phyloP scores from a whole-genome alignment of 2,797 vertebrate genomes.

The Pipistrellus nathusii region DNA sequence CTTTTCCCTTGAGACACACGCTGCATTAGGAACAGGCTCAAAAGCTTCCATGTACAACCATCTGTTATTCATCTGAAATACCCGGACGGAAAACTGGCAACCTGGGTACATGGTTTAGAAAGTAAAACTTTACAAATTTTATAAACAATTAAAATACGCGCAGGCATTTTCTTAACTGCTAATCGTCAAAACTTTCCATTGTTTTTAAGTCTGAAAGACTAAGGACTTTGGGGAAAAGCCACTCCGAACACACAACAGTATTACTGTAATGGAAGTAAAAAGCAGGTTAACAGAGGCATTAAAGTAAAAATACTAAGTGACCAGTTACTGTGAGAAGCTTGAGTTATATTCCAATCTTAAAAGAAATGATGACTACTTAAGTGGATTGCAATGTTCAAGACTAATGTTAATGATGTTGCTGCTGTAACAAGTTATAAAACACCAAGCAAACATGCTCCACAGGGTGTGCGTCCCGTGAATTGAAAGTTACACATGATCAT shows the following conservation, averaged over 20 bases:
- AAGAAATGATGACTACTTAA: not conserved
- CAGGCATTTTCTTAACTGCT: conserved; percentile 42
- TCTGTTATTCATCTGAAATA: conserved; percentile 36
- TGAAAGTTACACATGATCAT: not conserved
- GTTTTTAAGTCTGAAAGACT: not conserved
- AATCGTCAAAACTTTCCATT: conserved; percentile 39
- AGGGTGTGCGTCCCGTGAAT: not conserved
- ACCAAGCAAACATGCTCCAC: not conserved
- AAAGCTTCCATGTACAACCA: not conserved
- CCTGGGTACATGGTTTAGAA: not conserved
- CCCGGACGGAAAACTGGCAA: not conserved
- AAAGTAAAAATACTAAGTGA: not conserved
- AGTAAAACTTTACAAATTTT: not conserved
- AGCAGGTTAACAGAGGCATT: not conserved
- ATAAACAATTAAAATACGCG: conserved; percentile 47
- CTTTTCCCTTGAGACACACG: conserved; percentile 40
- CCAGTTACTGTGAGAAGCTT: conserved; percentile 18
- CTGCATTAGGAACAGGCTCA: conserved; percentile 3
- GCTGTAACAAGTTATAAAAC: not conserved
- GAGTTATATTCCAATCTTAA: conserved; percentile 19
- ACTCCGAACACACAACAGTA: not conserved
- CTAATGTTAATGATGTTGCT: not conserved
- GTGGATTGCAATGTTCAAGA: not conserved
- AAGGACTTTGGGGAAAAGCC: conserved; percentile 9
- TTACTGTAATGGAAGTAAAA: not conserved